Percentiles rank a stretch among this genome's conserved stretches.
phyloP scores from a whole-genome alignment of 2,797 vertebrate species.

The Vireo griseus region DNA sequence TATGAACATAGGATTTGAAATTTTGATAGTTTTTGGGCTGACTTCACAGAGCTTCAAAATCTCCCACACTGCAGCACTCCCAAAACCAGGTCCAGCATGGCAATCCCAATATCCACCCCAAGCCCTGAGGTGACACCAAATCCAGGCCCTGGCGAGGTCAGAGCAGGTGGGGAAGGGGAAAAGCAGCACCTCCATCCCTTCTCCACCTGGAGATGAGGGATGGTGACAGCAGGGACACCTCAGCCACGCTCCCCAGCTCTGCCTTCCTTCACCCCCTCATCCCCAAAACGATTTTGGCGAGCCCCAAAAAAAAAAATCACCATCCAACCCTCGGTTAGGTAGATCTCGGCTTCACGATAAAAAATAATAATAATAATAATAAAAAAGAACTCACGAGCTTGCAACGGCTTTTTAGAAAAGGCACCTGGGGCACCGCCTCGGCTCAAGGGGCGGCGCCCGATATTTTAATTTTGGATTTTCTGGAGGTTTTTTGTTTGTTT shows the following conservation, averaged over 20 bases:
- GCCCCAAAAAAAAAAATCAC: background rate
- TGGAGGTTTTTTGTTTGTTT: background rate
- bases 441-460: background rate
- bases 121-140: background rate
- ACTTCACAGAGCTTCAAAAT: too few species aligned
- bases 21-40: too few species aligned
- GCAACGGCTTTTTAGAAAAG: constrained; percentile 70
- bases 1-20: too few species aligned
- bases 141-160: background rate
- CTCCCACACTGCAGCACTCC: background rate
- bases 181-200: background rate
- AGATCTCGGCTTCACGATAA: constrained; percentile 45
- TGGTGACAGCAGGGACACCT: background rate
- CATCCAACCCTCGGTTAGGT: constrained; percentile 23
- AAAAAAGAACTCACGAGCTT: constrained; percentile 21
- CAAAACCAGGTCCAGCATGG: background rate
- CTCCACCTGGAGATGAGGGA: background rate
- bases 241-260: background rate
- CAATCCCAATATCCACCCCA: background rate
- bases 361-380: background rate
- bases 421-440: constrained; percentile 63
- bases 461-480: constrained; percentile 66
- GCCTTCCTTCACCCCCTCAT: background rate
- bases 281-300: background rate
- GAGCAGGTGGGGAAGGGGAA: background rate